Evolutionary conservation across 1,140 invertebrate species (phyloP).

Genomic region (Phymorhynchus buccinoides): DNA sequence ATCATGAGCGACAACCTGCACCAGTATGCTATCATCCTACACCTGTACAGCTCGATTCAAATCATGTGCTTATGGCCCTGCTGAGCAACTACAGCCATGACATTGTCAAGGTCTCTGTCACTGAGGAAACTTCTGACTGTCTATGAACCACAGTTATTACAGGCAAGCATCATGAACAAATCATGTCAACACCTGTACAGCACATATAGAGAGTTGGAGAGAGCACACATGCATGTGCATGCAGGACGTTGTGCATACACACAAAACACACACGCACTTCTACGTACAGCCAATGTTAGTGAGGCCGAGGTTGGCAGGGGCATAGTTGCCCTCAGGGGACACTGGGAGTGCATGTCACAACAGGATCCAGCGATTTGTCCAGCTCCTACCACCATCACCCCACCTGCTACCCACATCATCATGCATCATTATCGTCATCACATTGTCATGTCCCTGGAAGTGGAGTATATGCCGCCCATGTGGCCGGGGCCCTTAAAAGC

Average conservation of each 20-base stretch:
- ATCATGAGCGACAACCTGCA: too few species aligned
- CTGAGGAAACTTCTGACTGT: too few species aligned
- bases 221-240: neutral
- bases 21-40: too few species aligned
- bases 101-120: too few species aligned
- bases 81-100: too few species aligned
- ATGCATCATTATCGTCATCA: neutral
- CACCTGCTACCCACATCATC: slow-evolving; percentile 78
- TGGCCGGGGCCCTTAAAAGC: too few species aligned
- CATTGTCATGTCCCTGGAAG: too few species aligned
- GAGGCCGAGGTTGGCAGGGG: slow-evolving; percentile 94
- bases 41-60: too few species aligned
- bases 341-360: slow-evolving; percentile 80
- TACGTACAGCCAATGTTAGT: slow-evolving; percentile 94
- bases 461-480: too few species aligned
- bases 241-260: neutral
- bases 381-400: slow-evolving; percentile 97
- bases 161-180: neutral
- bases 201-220: neutral
- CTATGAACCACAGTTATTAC: neutral
- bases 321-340: slow-evolving; percentile 94
- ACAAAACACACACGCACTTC: neutral
- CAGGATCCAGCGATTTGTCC: slow-evolving; percentile 97
- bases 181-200: neutral
- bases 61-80: too few species aligned